phyloP scores from a whole-genome alignment of 1,140 invertebrate species.

The Pachypeltis micranthus region DNA sequence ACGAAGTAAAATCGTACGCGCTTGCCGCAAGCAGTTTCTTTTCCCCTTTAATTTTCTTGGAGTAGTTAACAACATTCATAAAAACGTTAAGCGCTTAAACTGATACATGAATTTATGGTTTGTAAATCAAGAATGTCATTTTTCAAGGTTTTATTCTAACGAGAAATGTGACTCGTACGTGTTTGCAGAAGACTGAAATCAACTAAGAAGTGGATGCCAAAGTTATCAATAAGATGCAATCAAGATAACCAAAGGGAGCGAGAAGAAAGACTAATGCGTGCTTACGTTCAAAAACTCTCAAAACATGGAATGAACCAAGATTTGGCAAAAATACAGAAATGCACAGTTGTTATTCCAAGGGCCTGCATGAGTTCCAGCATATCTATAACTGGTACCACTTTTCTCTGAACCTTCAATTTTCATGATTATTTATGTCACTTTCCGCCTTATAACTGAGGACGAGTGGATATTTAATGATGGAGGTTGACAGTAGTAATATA shows the following conservation, averaged over 20 bases:
- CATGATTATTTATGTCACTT: not conserved
- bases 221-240: constrained; percentile 62
- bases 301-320: constrained; percentile 19
- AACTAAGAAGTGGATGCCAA: constrained; percentile 48
- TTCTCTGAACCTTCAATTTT: not conserved
- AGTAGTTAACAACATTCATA: no score
- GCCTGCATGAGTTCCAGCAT: constrained; percentile 6
- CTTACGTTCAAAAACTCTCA: constrained; percentile 11
- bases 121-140: no score
- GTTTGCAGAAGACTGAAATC: constrained; percentile 14
- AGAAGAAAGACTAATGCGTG: constrained; percentile 45
- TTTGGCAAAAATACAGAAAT: constrained; percentile 17
- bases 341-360: constrained; percentile 27
- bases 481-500: no score
- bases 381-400: constrained; percentile 15
- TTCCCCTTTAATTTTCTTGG: no score
- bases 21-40: no score
- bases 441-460: no score
- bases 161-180: no score
- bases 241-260: constrained; percentile 71
- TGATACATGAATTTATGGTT: no score
- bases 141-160: no score
- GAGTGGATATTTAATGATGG: no score
- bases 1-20: no score
- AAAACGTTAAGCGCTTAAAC: no score